Evolutionary conservation across 2,113 vertebrate species (phyloP), one percentile per base, ranked within the genome.

Genomic region (Arizona elegans): DNA sequence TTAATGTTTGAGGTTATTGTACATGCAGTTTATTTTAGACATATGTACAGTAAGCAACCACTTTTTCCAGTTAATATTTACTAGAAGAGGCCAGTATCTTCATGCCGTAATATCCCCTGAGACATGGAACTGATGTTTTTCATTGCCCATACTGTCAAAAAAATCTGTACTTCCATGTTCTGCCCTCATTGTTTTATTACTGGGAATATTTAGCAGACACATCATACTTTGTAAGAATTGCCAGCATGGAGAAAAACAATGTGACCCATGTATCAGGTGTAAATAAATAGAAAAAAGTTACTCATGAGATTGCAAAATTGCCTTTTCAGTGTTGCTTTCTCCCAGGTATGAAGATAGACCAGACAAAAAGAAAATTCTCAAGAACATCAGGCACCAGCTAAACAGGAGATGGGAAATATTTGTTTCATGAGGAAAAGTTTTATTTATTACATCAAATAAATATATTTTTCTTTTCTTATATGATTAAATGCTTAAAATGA

Each of bases 1-100:
- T 94, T 92, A 85, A 92, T 95, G 55, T 87, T 94, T 95, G 85
- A 96, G 52, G 0, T 97, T 93, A 95, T 54, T 92, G 92, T 91
- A 92, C 91, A 86, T 29, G 43, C 86, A 92, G 94, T 90, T 96
- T 96, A 95, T 94, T 89, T 94, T 92, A 86, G 88, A 55, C 5
- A 23, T 38, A 94, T 94, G 65, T 89, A 89, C 53, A 91, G 56
- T 62, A 54, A 62, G 81, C 86, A 88, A 12, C 0, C 86, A 62
- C 94, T 93, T 93, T 1, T 92, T 55, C 65, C 19, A 92, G 89
- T 43, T 94, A 90, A 93, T 90, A 93, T 65, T 93, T 90, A 87
- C 62, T 89, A 81, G 1, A 0, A 93, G 89, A 91, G 5, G 43
- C 88, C 65, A 54, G 89, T 3, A n/a, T 33, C 47, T 90, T 87